Percentiles rank a stretch among this genome's conserved stretches.
These are phyloP conservation scores for Pachycephala philippinensis DNA, from an alignment of 2,113 vertebrate species.

Conservation along the genomic window DNA sequence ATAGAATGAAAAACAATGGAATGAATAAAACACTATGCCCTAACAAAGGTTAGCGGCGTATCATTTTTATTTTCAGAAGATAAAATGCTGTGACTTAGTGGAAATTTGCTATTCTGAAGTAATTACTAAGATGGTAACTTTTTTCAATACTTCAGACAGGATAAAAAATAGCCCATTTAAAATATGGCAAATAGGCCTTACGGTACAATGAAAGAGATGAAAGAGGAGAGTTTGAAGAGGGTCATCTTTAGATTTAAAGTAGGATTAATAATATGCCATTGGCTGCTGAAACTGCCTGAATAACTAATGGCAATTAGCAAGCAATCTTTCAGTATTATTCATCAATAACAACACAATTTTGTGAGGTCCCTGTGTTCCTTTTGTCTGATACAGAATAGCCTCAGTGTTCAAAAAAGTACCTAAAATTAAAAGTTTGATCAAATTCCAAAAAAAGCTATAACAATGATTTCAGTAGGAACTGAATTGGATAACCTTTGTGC, in stretches of 20 bases:
- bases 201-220: neutral
- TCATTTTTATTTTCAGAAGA: slow-evolving; percentile 8
- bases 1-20: neutral
- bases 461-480: neutral
- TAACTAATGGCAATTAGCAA: neutral
- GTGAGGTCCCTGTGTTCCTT: neutral
- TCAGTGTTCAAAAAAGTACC: neutral
- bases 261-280: neutral
- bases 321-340: neutral
- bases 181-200: neutral
- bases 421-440: neutral
- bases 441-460: neutral
- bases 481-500: neutral
- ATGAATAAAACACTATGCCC: neutral
- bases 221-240: neutral
- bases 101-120: slow-evolving; percentile 6
- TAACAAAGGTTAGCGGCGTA: neutral
- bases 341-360: neutral
- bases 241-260: neutral
- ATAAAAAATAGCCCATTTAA: slow-evolving; percentile 7
- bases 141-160: slow-evolving; percentile 10
- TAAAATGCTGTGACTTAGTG: neutral
- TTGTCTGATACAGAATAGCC: neutral
- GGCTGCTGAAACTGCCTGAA: neutral
- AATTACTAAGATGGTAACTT: neutral